Evolutionary conservation across 2,797 vertebrate species (phyloP).

Genomic region (Chelidonichthys spinosus): DNA sequence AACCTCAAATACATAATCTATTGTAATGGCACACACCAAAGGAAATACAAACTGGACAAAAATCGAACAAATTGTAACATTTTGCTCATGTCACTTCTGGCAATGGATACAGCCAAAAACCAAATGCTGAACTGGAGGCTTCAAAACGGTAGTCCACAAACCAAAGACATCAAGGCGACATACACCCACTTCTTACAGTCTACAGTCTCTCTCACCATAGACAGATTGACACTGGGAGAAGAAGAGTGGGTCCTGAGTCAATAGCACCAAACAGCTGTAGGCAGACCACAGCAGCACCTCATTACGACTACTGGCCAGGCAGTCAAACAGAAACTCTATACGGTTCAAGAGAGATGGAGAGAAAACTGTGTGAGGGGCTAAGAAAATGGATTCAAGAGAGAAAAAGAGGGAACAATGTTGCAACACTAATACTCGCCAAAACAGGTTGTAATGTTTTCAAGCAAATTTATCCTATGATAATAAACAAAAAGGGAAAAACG

Average conservation of each 20-base stretch:
- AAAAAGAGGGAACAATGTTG: not conserved
- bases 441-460: slow-evolving; percentile 1
- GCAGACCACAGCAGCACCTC: slow-evolving; percentile 91
- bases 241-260: slow-evolving; percentile 91
- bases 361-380: not conserved
- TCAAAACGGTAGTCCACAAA: no score
- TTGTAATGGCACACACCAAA: not conserved
- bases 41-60: no score
- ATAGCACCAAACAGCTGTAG: slow-evolving; percentile 90
- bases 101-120: no score
- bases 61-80: no score
- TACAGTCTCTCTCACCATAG: slow-evolving; percentile 87
- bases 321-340: slow-evolving; percentile 94
- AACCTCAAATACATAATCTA: no score
- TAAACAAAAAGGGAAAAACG: not conserved
- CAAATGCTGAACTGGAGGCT: no score
- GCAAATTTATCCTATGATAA: not conserved
- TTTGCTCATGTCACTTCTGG: no score
- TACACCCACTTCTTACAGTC: not conserved
- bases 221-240: slow-evolving; percentile 95
- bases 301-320: slow-evolving; percentile 83
- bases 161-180: no score
- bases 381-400: not conserved
- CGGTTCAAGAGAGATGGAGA: not conserved
- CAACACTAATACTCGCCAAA: not conserved